Percentiles rank a stretch among this genome's conserved stretches.
phyloP scores from a whole-genome alignment of 1,140 invertebrate genomes.

The Orchestia grillus region DNA sequence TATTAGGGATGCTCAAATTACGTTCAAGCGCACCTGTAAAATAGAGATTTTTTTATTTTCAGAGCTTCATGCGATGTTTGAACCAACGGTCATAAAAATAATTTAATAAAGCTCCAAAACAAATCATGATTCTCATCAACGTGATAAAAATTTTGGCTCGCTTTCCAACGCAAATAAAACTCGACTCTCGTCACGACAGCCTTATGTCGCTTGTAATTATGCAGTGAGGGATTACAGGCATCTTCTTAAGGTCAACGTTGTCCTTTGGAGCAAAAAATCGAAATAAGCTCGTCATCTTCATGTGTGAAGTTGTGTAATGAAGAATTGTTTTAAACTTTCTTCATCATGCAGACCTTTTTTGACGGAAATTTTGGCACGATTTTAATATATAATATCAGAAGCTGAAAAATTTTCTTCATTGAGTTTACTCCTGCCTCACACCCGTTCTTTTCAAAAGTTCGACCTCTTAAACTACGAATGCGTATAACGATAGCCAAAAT shows the following conservation, averaged over 20 bases:
- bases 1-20: neutral
- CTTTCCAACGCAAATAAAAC: neutral
- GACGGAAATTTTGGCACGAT: neutral
- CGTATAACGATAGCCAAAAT: too few species aligned
- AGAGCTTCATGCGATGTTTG: neutral
- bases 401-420: neutral
- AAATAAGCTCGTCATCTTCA: neutral
- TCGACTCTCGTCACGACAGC: neutral
- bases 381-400: neutral
- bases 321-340: neutral
- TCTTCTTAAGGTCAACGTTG: neutral
- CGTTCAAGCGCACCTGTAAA: neutral
- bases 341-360: neutral
- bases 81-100: neutral
- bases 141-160: neutral
- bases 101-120: neutral
- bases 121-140: neutral
- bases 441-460: neutral
- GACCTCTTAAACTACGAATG: neutral
- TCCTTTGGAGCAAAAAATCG: too few species aligned
- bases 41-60: neutral
- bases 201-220: neutral
- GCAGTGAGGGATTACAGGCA: too few species aligned
- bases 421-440: neutral
- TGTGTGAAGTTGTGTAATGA: neutral